These are phyloP conservation scores for Hirundo rustica DNA, from an alignment of 2,797 vertebrate species.

Conservation along the genomic window DNA sequence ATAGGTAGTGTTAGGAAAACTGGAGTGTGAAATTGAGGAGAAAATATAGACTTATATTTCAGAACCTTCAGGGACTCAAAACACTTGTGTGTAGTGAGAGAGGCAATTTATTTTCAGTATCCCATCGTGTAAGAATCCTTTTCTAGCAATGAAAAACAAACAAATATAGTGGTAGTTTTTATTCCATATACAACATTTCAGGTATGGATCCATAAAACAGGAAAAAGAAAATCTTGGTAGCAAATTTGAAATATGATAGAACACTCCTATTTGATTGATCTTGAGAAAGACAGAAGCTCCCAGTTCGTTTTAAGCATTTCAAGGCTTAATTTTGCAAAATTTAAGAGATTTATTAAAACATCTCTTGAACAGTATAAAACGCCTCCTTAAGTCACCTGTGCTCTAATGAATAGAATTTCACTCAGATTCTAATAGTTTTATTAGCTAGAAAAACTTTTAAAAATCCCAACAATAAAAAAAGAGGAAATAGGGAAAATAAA, in stretches of 20 bases:
- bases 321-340: background rate
- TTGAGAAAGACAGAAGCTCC: background rate
- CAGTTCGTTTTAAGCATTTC: background rate
- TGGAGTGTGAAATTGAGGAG: background rate
- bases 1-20: background rate
- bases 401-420: background rate
- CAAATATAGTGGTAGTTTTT: background rate
- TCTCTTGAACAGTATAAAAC: background rate
- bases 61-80: background rate
- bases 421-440: background rate
- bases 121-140: background rate
- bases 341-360: background rate
- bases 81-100: background rate
- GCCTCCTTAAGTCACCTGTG: background rate
- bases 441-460: background rate
- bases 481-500: background rate
- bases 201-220: accelerated
- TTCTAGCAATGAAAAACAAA: background rate
- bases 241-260: background rate
- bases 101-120: background rate
- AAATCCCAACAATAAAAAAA: no score
- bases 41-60: background rate
- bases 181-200: background rate
- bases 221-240: background rate
- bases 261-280: background rate